A percentile compares a stretch with the other conserved stretches of the same genome.
Conservation (phyloP, 2,797 vertebrate species). For the Calcarius lapponicus region DNA sequence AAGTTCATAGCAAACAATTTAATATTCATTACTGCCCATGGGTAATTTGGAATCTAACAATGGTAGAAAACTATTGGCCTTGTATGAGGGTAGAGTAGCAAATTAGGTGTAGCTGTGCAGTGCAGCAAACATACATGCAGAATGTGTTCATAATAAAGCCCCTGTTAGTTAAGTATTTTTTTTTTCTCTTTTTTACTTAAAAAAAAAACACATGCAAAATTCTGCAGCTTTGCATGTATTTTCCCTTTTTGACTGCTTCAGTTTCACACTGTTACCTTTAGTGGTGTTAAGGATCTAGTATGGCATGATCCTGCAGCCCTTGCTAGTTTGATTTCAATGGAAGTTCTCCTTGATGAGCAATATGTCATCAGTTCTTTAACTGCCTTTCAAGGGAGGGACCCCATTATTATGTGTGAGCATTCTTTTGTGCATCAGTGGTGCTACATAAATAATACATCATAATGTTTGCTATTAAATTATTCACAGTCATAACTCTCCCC, state of each 20-base stretch:
- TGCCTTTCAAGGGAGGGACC: neutral
- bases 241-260: neutral
- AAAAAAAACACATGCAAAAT: neutral
- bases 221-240: neutral
- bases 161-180: neutral
- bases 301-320: neutral
- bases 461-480: slow-evolving; percentile 54
- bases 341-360: neutral
- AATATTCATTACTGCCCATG: neutral
- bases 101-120: neutral
- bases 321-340: neutral
- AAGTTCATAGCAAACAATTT: neutral
- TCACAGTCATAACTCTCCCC: neutral
- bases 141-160: neutral
- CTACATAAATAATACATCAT: slow-evolving; percentile 43
- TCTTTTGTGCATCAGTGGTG: slow-evolving; percentile 1
- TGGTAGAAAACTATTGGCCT: neutral
- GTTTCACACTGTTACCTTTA: neutral
- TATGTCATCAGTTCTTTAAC: neutral
- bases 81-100: neutral
- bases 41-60: neutral
- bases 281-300: neutral
- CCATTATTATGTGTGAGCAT: neutral
- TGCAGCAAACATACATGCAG: neutral
- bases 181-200: neutral